These are phyloP conservation scores for Trissolcus japonicus DNA, from an alignment of 2,888 invertebrate species.

Conservation along the genomic window DNA sequence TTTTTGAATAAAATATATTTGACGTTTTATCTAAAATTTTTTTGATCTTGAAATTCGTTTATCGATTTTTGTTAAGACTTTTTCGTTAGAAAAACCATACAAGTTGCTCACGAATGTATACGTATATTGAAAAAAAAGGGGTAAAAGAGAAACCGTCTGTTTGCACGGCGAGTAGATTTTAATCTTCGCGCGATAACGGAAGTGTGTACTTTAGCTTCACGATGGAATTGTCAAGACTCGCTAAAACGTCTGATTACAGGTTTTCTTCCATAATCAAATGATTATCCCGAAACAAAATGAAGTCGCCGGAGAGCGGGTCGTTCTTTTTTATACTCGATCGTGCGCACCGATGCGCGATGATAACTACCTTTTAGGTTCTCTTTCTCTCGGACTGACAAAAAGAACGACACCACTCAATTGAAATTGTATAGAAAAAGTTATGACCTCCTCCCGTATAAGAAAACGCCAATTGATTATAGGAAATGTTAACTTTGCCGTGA, in stretches of 20 bases:
- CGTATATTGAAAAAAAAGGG: too few relatives aligned
- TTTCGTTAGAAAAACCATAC: too few relatives aligned
- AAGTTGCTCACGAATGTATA: too few relatives aligned
- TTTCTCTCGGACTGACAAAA: slow-evolving; percentile 5
- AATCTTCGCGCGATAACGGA: slow-evolving; percentile 4
- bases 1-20: too few relatives aligned
- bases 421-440: slow-evolving; percentile 32
- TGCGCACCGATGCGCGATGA: slow-evolving; percentile 32
- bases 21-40: too few relatives aligned
- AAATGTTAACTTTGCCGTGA: too few relatives aligned
- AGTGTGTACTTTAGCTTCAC: slow-evolving; percentile 11
- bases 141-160: not conserved
- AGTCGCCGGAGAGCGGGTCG: slow-evolving; percentile 4
- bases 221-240: slow-evolving; percentile 17
- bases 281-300: slow-evolving; percentile 36
- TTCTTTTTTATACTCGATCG: slow-evolving; percentile 21
- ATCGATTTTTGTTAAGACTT: too few relatives aligned
- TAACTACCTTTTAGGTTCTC: slow-evolving; percentile 31
- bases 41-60: too few relatives aligned
- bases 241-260: slow-evolving; percentile 30
- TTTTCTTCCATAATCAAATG: slow-evolving; percentile 36
- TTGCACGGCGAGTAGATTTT: slow-evolving; percentile 5
- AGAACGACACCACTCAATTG: slow-evolving; percentile 14
- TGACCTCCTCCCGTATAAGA: slow-evolving; percentile 16
- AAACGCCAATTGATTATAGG: slow-evolving; percentile 23